A percentile compares a stretch with the other conserved stretches of the same genome.
phyloP scores from a whole-genome alignment of 2,113 vertebrate species.

The Sinosuthora webbiana region DNA sequence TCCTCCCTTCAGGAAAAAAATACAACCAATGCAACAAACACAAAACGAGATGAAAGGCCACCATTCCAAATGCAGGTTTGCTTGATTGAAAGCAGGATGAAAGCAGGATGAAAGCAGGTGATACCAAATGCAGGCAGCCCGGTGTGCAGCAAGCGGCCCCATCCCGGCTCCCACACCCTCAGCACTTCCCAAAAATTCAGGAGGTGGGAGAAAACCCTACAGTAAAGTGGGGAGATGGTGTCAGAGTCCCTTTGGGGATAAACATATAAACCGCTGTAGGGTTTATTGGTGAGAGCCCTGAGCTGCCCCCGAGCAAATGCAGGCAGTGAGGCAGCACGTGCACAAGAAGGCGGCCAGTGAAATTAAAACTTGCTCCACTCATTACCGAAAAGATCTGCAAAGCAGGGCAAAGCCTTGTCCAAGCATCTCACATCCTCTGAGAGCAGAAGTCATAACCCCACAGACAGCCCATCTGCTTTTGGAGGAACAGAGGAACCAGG shows the following conservation, averaged over 20 bases:
- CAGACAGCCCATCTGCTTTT: background rate
- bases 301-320: background rate
- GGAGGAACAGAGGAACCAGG: accelerated
- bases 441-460: background rate
- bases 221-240: background rate
- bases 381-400: background rate
- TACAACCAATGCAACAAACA: background rate
- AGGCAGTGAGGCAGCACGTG: background rate
- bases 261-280: accelerated
- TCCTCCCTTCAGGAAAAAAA: background rate
- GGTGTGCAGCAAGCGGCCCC: accelerated
- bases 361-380: background rate
- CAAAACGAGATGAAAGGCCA: background rate
- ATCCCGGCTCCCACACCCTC: background rate
- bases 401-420: background rate
- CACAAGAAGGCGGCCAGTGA: accelerated
- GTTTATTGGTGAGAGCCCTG: background rate
- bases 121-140: background rate
- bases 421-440: background rate
- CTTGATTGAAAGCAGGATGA: background rate
- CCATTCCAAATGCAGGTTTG: background rate
- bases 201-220: background rate
- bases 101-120: background rate
- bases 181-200: accelerated
- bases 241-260: background rate